Conservation (phyloP, 2,888 invertebrate genomes). For the Papilio protenor region DNA sequence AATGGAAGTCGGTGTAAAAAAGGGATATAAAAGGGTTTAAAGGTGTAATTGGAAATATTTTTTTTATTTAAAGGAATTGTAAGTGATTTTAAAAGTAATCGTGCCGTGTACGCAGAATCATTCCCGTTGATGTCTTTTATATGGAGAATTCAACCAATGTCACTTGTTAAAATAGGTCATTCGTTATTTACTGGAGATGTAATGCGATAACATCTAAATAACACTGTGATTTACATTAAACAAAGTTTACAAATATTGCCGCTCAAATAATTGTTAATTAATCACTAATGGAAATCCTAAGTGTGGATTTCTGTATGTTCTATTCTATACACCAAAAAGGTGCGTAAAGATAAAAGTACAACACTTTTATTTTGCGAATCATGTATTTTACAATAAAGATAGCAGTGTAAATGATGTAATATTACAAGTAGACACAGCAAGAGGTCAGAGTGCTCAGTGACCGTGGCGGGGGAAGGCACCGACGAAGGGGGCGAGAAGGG, state of each 20-base stretch:
- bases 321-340: background rate
- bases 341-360: background rate
- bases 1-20: background rate
- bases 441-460: constrained; percentile 80
- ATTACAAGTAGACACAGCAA: constrained; percentile 63
- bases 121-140: constrained; percentile 37
- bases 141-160: constrained; percentile 33
- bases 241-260: background rate
- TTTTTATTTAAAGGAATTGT: background rate
- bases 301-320: too few species aligned
- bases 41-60: background rate
- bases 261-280: background rate
- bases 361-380: background rate
- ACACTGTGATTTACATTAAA: background rate
- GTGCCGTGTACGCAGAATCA: background rate
- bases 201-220: background rate
- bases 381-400: constrained; percentile 18
- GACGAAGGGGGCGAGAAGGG: constrained; percentile 46
- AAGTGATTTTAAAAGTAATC: background rate
- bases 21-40: background rate
- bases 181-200: background rate
- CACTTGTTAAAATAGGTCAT: background rate
- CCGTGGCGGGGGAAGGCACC: constrained; percentile 71
- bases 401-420: constrained; percentile 68
- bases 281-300: too few species aligned